A percentile compares a stretch with the other conserved stretches of the same genome.
Evolutionary conservation across 2,113 vertebrate genomes (phyloP).

Genomic region (Sterrhoptilus dennistouni): DNA sequence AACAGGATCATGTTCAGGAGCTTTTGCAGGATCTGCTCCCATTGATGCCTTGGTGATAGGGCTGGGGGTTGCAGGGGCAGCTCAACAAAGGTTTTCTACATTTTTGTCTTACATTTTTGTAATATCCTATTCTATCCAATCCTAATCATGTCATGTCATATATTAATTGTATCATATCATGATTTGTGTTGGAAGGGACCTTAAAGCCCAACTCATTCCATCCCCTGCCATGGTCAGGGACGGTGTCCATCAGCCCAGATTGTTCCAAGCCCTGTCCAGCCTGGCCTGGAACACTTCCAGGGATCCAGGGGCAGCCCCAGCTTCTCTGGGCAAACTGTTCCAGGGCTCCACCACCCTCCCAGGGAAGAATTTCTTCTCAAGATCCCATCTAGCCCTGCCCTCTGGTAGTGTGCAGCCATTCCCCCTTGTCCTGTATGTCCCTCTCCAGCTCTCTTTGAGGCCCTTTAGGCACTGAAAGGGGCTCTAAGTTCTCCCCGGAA

Average conservation of each 20-base stretch:
- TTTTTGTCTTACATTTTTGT: background rate
- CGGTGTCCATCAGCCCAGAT: fast-evolving
- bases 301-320: background rate
- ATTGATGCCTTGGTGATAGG: background rate
- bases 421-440: too few relatives aligned
- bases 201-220: fast-evolving
- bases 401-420: background rate
- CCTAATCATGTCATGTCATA: background rate
- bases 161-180: background rate
- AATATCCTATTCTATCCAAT: background rate
- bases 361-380: fast-evolving
- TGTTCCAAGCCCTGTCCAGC: fast-evolving
- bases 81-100: background rate
- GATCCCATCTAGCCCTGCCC: fast-evolving
- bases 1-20: background rate
- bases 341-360: fast-evolving
- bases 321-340: background rate
- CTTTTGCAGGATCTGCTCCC: background rate
- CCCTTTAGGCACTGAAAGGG: background rate
- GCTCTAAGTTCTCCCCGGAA: background rate
- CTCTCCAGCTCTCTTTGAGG: background rate
- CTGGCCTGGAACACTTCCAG: background rate
- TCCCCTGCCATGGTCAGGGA: background rate
- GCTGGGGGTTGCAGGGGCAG: background rate
- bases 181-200: background rate